Percentiles rank a stretch among this genome's conserved stretches.
phyloP scores from a whole-genome alignment of 1,140 invertebrate species.

The Anadara kagoshimensis region DNA sequence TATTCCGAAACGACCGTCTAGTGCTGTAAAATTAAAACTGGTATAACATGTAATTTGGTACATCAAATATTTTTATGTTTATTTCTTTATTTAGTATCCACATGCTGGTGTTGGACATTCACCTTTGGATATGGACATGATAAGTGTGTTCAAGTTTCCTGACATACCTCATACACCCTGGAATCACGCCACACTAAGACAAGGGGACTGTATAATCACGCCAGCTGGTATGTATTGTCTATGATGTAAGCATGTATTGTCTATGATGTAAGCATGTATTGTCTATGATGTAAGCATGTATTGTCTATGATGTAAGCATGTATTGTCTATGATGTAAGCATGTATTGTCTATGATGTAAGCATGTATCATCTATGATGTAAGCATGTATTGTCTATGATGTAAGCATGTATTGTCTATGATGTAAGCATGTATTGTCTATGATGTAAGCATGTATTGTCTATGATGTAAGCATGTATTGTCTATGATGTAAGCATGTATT shows the following conservation, averaged over 20 bases:
- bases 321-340: not conserved
- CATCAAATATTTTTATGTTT: not conserved
- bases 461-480: no score
- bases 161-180: slow-evolving; percentile 63
- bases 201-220: slow-evolving; percentile 72
- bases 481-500: no score
- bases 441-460: not conserved
- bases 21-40: no score
- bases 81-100: slow-evolving; percentile 52
- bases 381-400: not conserved
- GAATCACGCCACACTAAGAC: slow-evolving; percentile 65
- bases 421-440: not conserved
- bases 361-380: no score
- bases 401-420: not conserved
- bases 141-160: slow-evolving; percentile 68
- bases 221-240: slow-evolving; percentile 63
- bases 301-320: not conserved
- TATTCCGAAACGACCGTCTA: no score
- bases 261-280: not conserved
- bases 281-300: not conserved
- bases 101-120: slow-evolving; percentile 66
- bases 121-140: slow-evolving; percentile 66
- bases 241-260: not conserved
- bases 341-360: no score
- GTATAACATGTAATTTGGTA: no score